Evolutionary conservation across 2,888 invertebrate species (phyloP).

Genomic region (Acrobasis consociella): DNA sequence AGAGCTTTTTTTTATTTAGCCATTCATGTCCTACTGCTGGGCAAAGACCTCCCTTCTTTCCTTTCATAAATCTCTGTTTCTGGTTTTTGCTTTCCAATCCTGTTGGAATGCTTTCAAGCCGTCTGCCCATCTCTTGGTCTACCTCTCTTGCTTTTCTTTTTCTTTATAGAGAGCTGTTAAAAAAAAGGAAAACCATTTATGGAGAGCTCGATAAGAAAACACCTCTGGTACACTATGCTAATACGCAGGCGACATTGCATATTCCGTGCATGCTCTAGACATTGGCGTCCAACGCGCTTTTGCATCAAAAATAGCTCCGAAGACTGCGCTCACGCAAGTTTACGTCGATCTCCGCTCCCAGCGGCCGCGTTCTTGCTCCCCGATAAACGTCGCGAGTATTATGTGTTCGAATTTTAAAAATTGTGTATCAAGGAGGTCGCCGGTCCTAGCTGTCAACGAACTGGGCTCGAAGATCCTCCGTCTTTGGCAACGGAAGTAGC

Average conservation of each 20-base stretch:
- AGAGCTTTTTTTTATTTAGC: too few species aligned
- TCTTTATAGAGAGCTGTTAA: background rate
- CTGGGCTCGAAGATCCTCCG: conserved; percentile 74
- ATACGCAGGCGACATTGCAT: conserved; percentile 79
- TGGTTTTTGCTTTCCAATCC: too few species aligned
- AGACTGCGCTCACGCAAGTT: conserved; percentile 73
- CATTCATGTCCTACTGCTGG: too few species aligned
- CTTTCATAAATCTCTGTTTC: too few species aligned
- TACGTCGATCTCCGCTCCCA: conserved; percentile 67
- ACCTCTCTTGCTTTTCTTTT: too few species aligned
- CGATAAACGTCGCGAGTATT: conserved; percentile 24
- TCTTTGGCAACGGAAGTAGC: conserved; percentile 82
- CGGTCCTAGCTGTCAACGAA: conserved; percentile 70
- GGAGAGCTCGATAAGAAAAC: conserved; percentile 7
- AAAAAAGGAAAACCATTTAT: background rate
- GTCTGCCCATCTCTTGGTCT: too few species aligned
- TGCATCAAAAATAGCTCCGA: conserved; percentile 82
- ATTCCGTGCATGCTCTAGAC: conserved; percentile 82
- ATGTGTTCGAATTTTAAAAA: conserved; percentile 29
- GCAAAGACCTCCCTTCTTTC: too few species aligned
- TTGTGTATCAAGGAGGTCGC: conserved; percentile 43
- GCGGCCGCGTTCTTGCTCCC: conserved; percentile 58
- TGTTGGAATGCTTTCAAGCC: too few species aligned
- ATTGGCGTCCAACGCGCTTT: conserved; percentile 80
- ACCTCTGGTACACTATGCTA: conserved; percentile 39